Conservation (phyloP, 2,797 vertebrate species). For the Pipistrellus kuhlii region DNA sequence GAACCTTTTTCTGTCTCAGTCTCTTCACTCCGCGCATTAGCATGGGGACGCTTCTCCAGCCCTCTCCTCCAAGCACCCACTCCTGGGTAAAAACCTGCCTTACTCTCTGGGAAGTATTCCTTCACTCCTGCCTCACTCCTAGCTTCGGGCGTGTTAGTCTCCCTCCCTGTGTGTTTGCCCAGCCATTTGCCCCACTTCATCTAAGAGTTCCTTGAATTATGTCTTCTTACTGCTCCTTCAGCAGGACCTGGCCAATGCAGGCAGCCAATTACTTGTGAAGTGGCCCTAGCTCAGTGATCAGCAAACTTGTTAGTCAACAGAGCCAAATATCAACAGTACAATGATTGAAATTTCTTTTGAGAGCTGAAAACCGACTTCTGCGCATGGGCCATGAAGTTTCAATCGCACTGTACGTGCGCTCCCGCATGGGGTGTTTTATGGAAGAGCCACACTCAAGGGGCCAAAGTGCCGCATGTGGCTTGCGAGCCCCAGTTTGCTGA, state of each 20-base stretch:
- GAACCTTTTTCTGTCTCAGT: not conserved
- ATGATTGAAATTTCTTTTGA: too few species aligned
- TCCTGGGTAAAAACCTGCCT: not conserved
- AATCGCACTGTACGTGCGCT: too few species aligned
- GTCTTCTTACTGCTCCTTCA: not conserved
- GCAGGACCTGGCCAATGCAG: not conserved
- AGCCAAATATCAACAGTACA: too few species aligned
- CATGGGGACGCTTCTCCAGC: not conserved
- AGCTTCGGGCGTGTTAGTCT: not conserved
- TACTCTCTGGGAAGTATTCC: not conserved
- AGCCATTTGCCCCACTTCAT: not conserved
- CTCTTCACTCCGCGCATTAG: not conserved
- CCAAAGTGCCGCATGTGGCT: too few species aligned
- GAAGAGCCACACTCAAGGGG: too few species aligned
- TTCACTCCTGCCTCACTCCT: not conserved
- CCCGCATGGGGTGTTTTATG: too few species aligned
- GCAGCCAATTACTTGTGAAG: not conserved
- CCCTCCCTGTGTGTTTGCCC: not conserved
- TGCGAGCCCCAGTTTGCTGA: too few species aligned
- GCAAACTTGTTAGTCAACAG: too few species aligned
- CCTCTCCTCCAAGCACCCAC: not conserved
- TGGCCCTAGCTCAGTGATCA: not conserved
- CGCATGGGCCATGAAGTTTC: too few species aligned
- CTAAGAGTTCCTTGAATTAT: not conserved
- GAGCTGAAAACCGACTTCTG: too few species aligned